Percentiles rank a stretch among this genome's conserved stretches.
Evolutionary conservation across 2,113 vertebrate species (phyloP).

Genomic region (Pomatostomus ruficeps): DNA sequence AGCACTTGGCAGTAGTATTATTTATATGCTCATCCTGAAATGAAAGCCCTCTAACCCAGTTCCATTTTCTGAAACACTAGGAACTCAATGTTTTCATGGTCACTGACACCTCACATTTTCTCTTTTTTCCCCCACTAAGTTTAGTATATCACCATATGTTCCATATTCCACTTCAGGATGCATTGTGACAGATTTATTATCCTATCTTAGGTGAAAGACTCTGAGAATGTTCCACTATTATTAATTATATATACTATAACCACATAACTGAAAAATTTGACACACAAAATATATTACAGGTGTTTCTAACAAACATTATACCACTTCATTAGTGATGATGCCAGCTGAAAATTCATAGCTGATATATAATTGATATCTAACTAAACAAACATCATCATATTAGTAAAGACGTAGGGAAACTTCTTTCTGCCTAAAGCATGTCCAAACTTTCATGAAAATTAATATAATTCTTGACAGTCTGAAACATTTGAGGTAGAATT

Average conservation of each 20-base stretch:
- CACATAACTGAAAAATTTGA: neutral
- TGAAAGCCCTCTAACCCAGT: neutral
- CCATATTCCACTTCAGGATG: neutral
- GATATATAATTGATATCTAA: neutral
- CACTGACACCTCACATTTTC: neutral
- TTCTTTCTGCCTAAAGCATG: neutral
- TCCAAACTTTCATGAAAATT: neutral
- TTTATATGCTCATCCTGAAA: neutral
- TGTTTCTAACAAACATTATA: neutral
- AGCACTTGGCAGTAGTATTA: neutral
- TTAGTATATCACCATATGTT: neutral
- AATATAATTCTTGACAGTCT: neutral
- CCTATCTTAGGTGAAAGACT: neutral
- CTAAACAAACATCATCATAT: neutral
- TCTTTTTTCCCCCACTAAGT: accelerated
- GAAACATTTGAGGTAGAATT: neutral
- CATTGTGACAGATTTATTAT: neutral
- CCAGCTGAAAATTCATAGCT: neutral
- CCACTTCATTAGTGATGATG: neutral
- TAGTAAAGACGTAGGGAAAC: neutral
- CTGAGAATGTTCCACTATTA: neutral
- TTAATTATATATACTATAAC: neutral
- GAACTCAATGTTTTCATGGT: neutral
- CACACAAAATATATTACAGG: neutral
- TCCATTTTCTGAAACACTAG: neutral